phyloP scores from a whole-genome alignment of 2,113 vertebrate genomes.

The Thunnus thynnus region DNA sequence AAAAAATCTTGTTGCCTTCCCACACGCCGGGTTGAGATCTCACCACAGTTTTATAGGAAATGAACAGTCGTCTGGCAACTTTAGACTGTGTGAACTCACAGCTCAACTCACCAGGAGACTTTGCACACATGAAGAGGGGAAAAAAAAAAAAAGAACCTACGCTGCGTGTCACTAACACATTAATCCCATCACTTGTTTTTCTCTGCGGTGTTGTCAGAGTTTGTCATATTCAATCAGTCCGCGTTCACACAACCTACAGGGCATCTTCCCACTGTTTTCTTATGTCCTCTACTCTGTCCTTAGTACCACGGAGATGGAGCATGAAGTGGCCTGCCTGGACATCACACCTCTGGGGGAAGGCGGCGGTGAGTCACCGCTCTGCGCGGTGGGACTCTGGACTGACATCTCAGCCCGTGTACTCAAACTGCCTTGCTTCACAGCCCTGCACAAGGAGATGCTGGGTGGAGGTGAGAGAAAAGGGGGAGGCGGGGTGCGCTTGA shows the following conservation, averaged over 20 bases:
- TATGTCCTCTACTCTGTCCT: not conserved
- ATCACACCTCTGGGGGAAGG: slow-evolving; percentile 95
- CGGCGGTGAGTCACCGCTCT: slow-evolving; percentile 91
- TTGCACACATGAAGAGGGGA: slow-evolving; percentile 4
- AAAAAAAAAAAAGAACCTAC: not conserved
- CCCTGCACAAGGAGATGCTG: slow-evolving; percentile 98
- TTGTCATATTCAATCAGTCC: not conserved
- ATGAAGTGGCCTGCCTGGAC: slow-evolving; percentile 98
- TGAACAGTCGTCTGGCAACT: not conserved
- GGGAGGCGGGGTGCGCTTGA: not conserved
- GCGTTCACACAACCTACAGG: not conserved
- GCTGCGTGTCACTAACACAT: slow-evolving; percentile 6
- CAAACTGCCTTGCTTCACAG: slow-evolving; percentile 94
- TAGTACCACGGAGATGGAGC: slow-evolving; percentile 98
- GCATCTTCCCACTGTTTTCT: slow-evolving; percentile 1
- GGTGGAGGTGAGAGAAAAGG: slow-evolving; percentile 91
- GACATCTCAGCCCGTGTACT: slow-evolving; percentile 97
- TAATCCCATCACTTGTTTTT: not conserved
- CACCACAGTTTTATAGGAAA: not conserved
- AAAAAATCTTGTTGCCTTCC: not conserved
- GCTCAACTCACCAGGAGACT: slow-evolving; percentile 9
- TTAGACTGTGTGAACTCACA: not conserved
- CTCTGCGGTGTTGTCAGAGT: not conserved
- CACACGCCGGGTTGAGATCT: not conserved
- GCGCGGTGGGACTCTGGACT: slow-evolving; percentile 97